These are phyloP conservation scores for Lichenostomus cassidix DNA, from an alignment of 2,113 vertebrate species.

Conservation along the genomic window DNA sequence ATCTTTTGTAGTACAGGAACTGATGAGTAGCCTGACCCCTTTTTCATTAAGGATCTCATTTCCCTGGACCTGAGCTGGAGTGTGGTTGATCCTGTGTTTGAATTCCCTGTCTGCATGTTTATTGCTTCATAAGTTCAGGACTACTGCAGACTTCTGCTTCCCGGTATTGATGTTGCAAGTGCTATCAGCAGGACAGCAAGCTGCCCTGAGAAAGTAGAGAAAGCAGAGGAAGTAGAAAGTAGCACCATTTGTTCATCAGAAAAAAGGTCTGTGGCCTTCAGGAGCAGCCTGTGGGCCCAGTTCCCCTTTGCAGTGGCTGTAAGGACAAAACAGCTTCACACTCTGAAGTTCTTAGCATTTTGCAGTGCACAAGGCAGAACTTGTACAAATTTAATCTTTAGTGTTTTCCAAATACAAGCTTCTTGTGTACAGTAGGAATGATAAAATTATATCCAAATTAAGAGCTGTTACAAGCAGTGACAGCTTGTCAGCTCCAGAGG, in stretches of 20 bases:
- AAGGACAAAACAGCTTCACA: neutral
- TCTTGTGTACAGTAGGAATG: neutral
- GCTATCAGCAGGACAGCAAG: neutral
- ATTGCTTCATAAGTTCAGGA: neutral
- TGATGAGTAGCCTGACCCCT: neutral
- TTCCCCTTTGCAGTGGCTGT: neutral
- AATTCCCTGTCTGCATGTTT: neutral
- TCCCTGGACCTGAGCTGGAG: neutral
- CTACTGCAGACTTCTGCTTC: neutral
- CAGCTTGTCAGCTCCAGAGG: neutral
- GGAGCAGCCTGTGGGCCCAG: neutral
- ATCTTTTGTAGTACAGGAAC: neutral
- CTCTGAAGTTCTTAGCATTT: neutral
- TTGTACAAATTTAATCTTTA: neutral
- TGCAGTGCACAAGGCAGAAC: neutral
- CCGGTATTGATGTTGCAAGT: neutral
- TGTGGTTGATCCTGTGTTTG: neutral
- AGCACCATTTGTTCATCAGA: neutral
- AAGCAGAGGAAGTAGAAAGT: neutral
- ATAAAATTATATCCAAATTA: neutral
- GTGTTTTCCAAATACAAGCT: neutral
- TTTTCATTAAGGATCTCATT: neutral
- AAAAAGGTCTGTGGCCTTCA: neutral
- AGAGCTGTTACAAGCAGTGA: neutral
- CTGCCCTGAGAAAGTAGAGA: neutral